Evolutionary conservation across 2,797 vertebrate genomes (phyloP).

Genomic region (Mycteria americana): DNA sequence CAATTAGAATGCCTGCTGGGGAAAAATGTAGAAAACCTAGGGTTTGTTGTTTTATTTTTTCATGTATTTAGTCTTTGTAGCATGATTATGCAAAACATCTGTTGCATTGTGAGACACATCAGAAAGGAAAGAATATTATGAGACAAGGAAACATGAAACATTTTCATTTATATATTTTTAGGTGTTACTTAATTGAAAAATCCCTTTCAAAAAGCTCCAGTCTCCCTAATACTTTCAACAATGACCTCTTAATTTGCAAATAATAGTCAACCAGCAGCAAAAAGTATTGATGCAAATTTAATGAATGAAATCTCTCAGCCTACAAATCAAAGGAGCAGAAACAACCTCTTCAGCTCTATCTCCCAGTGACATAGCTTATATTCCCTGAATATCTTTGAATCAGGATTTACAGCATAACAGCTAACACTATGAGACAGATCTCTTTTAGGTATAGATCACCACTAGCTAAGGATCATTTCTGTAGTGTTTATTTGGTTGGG

Average conservation of each 20-base stretch:
- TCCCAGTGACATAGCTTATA: background rate
- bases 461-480: background rate
- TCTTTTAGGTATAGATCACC: background rate
- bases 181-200: background rate
- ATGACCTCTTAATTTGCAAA: background rate
- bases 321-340: background rate
- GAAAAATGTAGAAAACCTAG: background rate
- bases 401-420: background rate
- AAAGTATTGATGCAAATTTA: background rate
- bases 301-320: background rate
- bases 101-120: background rate
- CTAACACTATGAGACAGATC: background rate
- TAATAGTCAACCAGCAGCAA: background rate
- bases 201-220: background rate
- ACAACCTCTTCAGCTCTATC: background rate
- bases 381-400: background rate
- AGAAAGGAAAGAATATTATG: background rate
- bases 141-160: background rate
- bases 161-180: background rate
- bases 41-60: background rate
- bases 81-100: background rate
- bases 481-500: background rate
- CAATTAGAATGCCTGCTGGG: background rate
- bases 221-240: background rate
- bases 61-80: background rate